These are phyloP conservation scores for Chironomus striatipennis DNA, from an alignment of 1,140 invertebrate species.

Conservation along the genomic window DNA sequence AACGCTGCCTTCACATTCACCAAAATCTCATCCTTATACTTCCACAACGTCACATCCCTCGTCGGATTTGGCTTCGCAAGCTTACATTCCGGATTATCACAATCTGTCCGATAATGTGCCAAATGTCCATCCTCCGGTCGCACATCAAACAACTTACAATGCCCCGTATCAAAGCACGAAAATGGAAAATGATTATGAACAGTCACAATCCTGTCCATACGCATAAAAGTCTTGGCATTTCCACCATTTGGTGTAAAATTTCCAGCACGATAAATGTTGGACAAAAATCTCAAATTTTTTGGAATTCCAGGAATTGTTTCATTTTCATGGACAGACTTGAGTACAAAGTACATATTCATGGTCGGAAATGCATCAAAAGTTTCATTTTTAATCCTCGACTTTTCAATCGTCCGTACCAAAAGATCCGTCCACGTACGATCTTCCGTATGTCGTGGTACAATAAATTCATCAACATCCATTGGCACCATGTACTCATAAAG, in stretches of 20 bases:
- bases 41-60: too few relatives aligned
- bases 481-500: not conserved
- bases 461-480: not conserved
- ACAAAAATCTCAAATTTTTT: constrained; percentile 36
- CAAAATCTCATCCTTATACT: too few relatives aligned
- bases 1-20: too few relatives aligned
- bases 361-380: not conserved
- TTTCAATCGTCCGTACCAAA: not conserved
- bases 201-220: constrained; percentile 56
- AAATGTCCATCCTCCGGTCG: constrained; percentile 56
- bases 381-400: not conserved
- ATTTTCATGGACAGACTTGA: not conserved
- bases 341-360: not conserved
- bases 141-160: constrained; percentile 56
- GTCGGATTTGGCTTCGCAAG: too few relatives aligned
- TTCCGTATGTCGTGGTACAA: not conserved
- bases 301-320: not conserved
- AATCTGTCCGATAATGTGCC: constrained; percentile 63
- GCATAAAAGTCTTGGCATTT: constrained; percentile 65
- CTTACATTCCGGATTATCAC: constrained; percentile 34
- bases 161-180: constrained; percentile 51
- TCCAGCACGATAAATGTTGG: constrained; percentile 57
- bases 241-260: constrained; percentile 64
- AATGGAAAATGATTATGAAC: constrained; percentile 64
- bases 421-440: not conserved